Percentiles rank a stretch among this genome's conserved stretches.
Evolutionary conservation across 2,113 vertebrate genomes (phyloP).

Genomic region (Paraplagusia blochii): DNA sequence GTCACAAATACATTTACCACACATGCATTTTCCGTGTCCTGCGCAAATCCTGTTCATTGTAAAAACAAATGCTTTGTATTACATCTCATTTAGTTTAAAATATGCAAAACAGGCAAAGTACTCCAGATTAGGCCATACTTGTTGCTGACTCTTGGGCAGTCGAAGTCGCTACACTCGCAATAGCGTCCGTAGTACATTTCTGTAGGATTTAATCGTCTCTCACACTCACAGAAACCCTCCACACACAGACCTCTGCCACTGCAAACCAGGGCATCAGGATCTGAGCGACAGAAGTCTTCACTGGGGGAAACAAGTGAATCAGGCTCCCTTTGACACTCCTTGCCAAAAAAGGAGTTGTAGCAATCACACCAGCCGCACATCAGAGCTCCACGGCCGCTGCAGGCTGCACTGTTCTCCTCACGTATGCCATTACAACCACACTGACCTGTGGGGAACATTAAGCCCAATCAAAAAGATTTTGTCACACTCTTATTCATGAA

Average conservation of each 20-base stretch:
- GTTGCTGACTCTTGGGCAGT: conserved; percentile 16
- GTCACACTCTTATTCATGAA: neutral
- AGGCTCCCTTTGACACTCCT: conserved; percentile 1
- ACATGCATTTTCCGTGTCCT: conserved; percentile 82
- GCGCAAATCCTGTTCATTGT: conserved; percentile 36
- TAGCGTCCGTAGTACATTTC: conserved; percentile 18
- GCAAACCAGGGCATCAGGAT: conserved; percentile 22
- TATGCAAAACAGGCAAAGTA: neutral
- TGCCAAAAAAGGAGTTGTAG: conserved; percentile 12
- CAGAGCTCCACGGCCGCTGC: conserved; percentile 17
- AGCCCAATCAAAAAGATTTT: too few relatives aligned
- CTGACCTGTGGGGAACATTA: conserved; percentile 24
- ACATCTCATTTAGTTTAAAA: too few relatives aligned
- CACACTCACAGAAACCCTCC: conserved; percentile 38
- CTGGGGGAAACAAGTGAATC: neutral
- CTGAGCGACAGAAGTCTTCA: conserved; percentile 3
- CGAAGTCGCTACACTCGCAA: conserved; percentile 60
- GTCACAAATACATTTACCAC: conserved; percentile 79
- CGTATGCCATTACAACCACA: conserved; percentile 36
- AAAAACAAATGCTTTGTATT: neutral
- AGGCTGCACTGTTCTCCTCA: conserved; percentile 41
- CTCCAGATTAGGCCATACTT: conserved; percentile 17
- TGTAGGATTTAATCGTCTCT: neutral
- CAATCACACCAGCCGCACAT: conserved; percentile 47
- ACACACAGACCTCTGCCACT: conserved; percentile 35